Percentiles rank a stretch among this genome's conserved stretches.
These are phyloP conservation scores for Zhuqinia jingwanae DNA, from an alignment of 2,888 invertebrate genomes.

Conservation along the genomic window DNA sequence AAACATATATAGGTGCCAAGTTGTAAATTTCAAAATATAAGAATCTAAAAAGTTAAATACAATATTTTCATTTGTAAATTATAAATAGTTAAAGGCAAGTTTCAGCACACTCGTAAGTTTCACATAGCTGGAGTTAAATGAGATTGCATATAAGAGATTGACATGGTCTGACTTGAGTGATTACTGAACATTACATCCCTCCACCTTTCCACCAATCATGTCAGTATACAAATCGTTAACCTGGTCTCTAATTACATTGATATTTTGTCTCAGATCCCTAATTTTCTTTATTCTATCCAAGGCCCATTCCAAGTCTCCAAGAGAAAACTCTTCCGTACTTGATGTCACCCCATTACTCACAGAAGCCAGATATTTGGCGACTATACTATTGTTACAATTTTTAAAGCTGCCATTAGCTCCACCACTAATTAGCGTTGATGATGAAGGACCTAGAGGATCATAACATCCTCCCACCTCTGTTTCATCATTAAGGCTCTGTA, in stretches of 20 bases:
- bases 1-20: too few species aligned
- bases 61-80: too few species aligned
- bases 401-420: slow-evolving; percentile 19
- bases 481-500: slow-evolving; percentile 48
- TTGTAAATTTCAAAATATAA: too few species aligned
- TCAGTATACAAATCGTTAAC: slow-evolving; percentile 74
- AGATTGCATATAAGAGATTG: neutral
- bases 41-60: neutral
- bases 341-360: slow-evolving; percentile 1
- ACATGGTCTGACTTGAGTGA: neutral
- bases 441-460: neutral
- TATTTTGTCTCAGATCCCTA: slow-evolving; percentile 66
- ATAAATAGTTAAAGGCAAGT: slow-evolving; percentile 24
- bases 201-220: slow-evolving; percentile 70
- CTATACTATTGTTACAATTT: slow-evolving; percentile 37
- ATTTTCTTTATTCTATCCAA: slow-evolving; percentile 73
- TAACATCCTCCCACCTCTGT: neutral
- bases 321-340: slow-evolving; percentile 28
- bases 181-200: slow-evolving; percentile 72
- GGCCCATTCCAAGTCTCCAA: slow-evolving; percentile 74
- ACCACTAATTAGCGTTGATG: neutral
- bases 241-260: slow-evolving; percentile 68
- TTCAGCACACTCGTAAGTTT: slow-evolving; percentile 4
- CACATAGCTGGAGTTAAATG: too few species aligned
- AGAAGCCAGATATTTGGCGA: slow-evolving; percentile 45